These are phyloP conservation scores for Gobius niger DNA, from an alignment of 2,113 vertebrate genomes.

Conservation along the genomic window DNA sequence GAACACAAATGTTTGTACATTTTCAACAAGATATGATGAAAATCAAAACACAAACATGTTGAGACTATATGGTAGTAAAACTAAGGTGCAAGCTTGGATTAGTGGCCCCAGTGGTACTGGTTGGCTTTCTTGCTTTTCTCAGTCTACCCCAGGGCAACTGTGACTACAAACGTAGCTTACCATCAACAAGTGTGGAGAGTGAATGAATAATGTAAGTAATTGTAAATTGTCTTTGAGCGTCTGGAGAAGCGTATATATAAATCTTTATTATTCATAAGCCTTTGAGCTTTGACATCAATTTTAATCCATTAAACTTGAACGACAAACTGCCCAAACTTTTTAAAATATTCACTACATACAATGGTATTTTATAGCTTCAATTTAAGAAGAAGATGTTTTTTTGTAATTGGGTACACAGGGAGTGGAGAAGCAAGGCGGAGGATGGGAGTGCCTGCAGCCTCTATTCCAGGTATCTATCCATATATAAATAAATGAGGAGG, in stretches of 20 bases:
- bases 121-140: too few relatives aligned
- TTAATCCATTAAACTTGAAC: neutral
- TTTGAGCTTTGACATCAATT: neutral
- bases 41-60: neutral
- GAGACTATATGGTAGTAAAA: too few relatives aligned
- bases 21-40: conserved; percentile 41
- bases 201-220: too few relatives aligned
- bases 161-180: too few relatives aligned
- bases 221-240: too few relatives aligned
- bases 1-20: conserved; percentile 34
- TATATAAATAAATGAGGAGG: conserved; percentile 68
- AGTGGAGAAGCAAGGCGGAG: conserved; percentile 45
- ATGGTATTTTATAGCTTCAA: neutral
- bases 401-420: conserved; percentile 38
- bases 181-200: too few relatives aligned
- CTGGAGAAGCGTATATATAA: too few relatives aligned
- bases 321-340: neutral
- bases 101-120: too few relatives aligned
- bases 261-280: too few relatives aligned
- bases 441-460: conserved; percentile 60
- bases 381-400: conserved; percentile 18
- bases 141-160: too few relatives aligned
- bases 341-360: neutral
- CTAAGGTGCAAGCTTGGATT: too few relatives aligned
- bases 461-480: conserved; percentile 68